phyloP scores from a whole-genome alignment of 2,113 vertebrate species.

The Pseudonaja textilis region DNA sequence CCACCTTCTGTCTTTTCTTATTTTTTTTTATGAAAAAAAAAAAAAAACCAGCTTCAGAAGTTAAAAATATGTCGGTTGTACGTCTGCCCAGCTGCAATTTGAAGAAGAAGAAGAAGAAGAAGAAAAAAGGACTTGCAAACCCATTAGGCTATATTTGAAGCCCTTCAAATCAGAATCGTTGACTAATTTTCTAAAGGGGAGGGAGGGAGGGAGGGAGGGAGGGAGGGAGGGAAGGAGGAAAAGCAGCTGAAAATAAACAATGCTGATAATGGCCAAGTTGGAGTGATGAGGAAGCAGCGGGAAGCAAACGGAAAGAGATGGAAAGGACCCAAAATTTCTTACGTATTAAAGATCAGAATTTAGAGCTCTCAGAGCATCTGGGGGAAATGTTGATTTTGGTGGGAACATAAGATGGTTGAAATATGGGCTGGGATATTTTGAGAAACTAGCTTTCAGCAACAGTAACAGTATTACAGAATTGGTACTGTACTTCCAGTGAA shows the following conservation, averaged over 20 bases:
- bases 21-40: not conserved
- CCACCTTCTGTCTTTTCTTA: not conserved
- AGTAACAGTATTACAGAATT: not conserved
- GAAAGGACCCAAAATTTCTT: not conserved
- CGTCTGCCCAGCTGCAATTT: not conserved
- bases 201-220: not conserved
- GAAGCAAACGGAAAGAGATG: not conserved
- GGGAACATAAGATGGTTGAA: not conserved
- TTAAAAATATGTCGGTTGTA: not conserved
- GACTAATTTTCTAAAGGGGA: not conserved
- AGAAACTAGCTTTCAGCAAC: not conserved
- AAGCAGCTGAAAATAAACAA: not conserved
- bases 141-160: not conserved
- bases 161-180: not conserved
- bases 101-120: no score
- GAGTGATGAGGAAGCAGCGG: not conserved
- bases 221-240: not conserved
- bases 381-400: not conserved
- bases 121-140: not conserved
- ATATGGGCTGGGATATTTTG: not conserved
- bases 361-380: not conserved
- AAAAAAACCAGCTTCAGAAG: not conserved
- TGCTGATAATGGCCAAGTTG: not conserved
- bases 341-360: not conserved
- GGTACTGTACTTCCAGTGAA: no score